Conservation (phyloP, 2,797 vertebrate genomes). For the Lates japonicus region DNA sequence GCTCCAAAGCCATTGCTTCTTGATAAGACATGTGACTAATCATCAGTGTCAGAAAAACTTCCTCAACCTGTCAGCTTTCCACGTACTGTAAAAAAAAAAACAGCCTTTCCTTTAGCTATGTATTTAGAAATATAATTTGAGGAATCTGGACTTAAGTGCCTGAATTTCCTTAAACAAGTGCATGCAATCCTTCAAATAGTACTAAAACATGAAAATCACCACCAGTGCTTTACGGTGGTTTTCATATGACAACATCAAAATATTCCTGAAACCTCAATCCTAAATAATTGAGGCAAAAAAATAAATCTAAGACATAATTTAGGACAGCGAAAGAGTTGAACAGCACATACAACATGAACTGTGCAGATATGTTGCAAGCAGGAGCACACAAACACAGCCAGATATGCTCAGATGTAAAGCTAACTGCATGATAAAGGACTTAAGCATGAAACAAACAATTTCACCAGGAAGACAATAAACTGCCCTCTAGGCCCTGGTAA, state of each 20-base stretch:
- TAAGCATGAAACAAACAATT: neutral
- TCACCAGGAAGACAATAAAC: constrained; percentile 1
- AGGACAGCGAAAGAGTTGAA: neutral
- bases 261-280: neutral
- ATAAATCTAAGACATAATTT: neutral
- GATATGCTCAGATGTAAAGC: neutral
- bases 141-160: neutral
- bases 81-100: neutral
- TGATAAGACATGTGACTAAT: constrained; percentile 4
- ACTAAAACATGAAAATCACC: neutral
- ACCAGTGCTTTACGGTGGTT: neutral
- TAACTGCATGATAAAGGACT: neutral
- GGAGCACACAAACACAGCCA: neutral
- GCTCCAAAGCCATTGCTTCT: neutral
- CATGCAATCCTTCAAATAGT: neutral
- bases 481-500: neutral
- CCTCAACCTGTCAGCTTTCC: neutral
- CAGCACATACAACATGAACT: neutral
- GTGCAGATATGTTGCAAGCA: neutral
- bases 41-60: constrained; percentile 4
- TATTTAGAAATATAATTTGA: neutral
- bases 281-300: neutral
- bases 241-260: neutral
- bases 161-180: neutral
- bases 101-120: neutral